phyloP scores from a whole-genome alignment of 2,113 vertebrate genomes.

The Arothron firmamentum region DNA sequence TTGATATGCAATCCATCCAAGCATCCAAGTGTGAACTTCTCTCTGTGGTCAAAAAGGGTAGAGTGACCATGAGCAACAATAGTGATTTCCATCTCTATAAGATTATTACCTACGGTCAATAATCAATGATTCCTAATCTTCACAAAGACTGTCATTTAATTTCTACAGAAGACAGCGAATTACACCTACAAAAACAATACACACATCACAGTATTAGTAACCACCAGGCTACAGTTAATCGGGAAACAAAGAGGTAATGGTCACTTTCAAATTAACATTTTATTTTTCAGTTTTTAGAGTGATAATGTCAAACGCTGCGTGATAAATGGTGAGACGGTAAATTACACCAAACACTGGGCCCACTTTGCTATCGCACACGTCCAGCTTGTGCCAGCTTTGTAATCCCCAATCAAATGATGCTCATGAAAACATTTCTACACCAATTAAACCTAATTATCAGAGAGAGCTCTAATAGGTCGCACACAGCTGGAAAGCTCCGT shows the following conservation, averaged over 20 bases:
- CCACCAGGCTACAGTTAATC: not conserved
- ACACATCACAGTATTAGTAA: not conserved
- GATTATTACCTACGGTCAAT: not conserved
- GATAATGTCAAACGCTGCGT: not conserved
- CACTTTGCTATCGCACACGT: not conserved
- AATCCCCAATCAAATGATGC: not conserved
- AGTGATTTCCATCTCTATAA: constrained; percentile 1
- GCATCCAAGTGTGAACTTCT: not conserved
- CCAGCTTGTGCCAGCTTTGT: not conserved
- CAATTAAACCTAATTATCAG: not conserved
- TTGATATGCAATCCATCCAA: too few species aligned
- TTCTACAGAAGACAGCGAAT: not conserved
- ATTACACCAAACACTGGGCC: not conserved
- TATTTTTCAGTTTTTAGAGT: not conserved
- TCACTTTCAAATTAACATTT: too few species aligned
- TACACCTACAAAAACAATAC: not conserved
- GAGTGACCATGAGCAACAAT: not conserved
- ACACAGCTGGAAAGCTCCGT: constrained; percentile 8
- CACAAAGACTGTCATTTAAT: not conserved
- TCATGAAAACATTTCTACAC: constrained; percentile 1
- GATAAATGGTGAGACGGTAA: not conserved
- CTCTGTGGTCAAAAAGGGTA: too few species aligned
- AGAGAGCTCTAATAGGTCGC: constrained; percentile 10
- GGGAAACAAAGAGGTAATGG: too few species aligned
- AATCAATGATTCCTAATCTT: not conserved